Base-by-base conservation (phyloP, 2,888 invertebrate genomes). In the Thysanoteuthis rhombus region DNA sequence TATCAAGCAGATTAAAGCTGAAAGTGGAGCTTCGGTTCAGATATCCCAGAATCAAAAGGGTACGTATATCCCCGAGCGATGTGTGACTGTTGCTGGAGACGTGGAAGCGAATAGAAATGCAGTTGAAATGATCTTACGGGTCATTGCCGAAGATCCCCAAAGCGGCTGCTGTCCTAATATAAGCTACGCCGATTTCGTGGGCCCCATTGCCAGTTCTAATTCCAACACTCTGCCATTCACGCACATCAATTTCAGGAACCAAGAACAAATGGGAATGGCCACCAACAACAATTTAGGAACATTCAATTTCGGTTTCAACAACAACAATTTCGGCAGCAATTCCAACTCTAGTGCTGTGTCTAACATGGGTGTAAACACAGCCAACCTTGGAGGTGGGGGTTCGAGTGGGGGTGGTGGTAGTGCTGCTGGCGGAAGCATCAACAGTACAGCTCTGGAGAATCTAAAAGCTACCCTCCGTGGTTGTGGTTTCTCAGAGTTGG, bases 141-240 rank as follows among this genome's bases (percentile, higher is more conserved):
- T 99, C 97, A 99, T 99, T 95, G 98, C 99, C 93, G 99, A 99
- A 97, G 99, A 99, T 97, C 99, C 99, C 32, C 99, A 99, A 97
- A 99, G 99, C 96, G 99, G 99, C 94, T 98, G 98, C 95, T 99
- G 99, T 97, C 98, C 99, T 94, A 99, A 99, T 98, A 99, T 99
- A 96, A 99, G 99, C 97, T 99, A 99, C 97, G 99, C 99, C 93
- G 99, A 99, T 97, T 98, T 99, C 95, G 98, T 96, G 45, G 96
- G 97, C 90, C 96, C 97, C 38, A 96, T 97, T 89, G 96, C 97
- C 52, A 96, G 96, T 95, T 96, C 97, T 97, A 99, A 99, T 98
- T 99, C 99, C 93, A 99, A 99, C 93, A 99, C 99, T 95, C 99
- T 99, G 95, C 99, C 99, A 28, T 99, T 99, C 97, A 99, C 97